phyloP scores from a whole-genome alignment of 1,140 invertebrate species.

The Phymorhynchus buccinoides region DNA sequence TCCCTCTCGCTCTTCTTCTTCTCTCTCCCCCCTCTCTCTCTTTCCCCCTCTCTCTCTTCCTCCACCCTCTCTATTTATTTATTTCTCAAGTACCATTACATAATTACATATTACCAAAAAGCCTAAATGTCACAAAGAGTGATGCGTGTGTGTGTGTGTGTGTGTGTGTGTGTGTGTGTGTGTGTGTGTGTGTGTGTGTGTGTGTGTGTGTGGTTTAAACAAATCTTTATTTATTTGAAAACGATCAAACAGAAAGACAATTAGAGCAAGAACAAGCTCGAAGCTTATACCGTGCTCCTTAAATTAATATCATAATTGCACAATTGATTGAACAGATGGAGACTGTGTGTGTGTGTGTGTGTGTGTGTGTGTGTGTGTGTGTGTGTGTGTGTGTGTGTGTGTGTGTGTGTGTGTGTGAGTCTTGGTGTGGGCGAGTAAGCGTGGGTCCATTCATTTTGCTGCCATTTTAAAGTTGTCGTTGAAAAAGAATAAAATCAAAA shows the following conservation, averaged over 20 bases:
- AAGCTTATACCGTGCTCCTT: too few relatives aligned
- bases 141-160: too few relatives aligned
- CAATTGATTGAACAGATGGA: too few relatives aligned
- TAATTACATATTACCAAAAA: too few relatives aligned
- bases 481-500: neutral
- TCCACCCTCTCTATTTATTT: neutral
- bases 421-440: neutral
- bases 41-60: neutral
- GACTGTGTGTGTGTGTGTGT: constrained; percentile 3
- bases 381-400: constrained; percentile 22
- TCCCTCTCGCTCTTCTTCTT: neutral
- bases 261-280: too few relatives aligned
- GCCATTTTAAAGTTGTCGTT: neutral
- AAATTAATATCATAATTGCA: too few relatives aligned
- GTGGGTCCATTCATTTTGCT: neutral
- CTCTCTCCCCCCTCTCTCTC: neutral
- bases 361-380: neutral
- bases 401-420: constrained; percentile 10
- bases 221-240: too few relatives aligned
- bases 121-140: too few relatives aligned
- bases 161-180: constrained; percentile 3
- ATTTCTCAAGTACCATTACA: neutral
- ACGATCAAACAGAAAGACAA: too few relatives aligned
- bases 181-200: too few relatives aligned
- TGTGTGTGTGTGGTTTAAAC: too few relatives aligned